Base-by-base conservation (phyloP, 2,888 invertebrate species). In the Aspidiotus rigidus region DNA sequence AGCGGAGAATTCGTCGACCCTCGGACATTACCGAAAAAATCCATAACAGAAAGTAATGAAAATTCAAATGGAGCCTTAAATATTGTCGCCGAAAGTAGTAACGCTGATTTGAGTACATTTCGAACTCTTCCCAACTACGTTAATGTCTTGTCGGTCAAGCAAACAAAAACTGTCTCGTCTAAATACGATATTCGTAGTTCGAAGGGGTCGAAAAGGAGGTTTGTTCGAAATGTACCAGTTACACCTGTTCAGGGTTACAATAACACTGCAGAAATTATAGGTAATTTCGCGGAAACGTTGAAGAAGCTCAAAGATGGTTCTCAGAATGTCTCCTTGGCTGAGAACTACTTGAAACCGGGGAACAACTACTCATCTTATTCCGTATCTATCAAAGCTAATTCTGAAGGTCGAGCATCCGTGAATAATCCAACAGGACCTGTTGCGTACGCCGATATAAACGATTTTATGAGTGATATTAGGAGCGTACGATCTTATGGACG, bases 21-120 rank as follows among this genome's bases (percentile, higher is more conserved):
- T 17, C 16, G 59, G 13, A 17, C 17, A 42, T 67, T 67, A 60
- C 67, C 67, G n/a, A 67, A 67, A 42, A 67, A 67, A 60, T 67
- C 67, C 6, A 60, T 67, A 11, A 53, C 67, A 9, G 60, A 59
- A 15, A 59, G 57, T n/a, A 67, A 67, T 53, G 59, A 67, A 53
- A 15, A 44, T 13, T 11, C 59, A 39, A 40, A 55, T 28, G 49
- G 49, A 13, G 10, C 3, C n/a, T 11, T n/a, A n/a, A 49, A 11
- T n/a, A 49, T 49, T 39, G 13, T 39, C 13, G 59, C 59, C 39
- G 59, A 17, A 28, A 59, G 16, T 39, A 59, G 59, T 28, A 39
- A 13, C 7, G 39, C 3, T 59, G 10, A 49, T n/a, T 11, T 49
- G 10, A 13, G 10, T 49, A 13, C 49, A 49, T 60, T 44, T 28